These are phyloP conservation scores for Puma concolor DNA, from an alignment of 2,113 vertebrate genomes.

Conservation along the genomic window DNA sequence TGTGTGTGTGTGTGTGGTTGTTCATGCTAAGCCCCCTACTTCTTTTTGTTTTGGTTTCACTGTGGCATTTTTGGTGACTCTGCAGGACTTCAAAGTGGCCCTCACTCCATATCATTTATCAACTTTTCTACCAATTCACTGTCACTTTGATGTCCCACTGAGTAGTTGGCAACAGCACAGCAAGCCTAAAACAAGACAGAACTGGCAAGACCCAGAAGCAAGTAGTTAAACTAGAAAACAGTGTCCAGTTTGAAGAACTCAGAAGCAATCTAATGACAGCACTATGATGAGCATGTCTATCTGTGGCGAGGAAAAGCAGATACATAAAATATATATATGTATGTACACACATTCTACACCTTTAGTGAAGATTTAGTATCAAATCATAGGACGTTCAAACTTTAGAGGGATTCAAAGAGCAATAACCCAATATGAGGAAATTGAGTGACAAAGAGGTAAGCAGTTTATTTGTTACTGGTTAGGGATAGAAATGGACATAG, in stretches of 20 bases:
- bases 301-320: not conserved
- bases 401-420: not conserved
- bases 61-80: slow-evolving; percentile 62
- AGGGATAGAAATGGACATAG: too few relatives aligned
- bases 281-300: not conserved
- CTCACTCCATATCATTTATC: slow-evolving; percentile 58
- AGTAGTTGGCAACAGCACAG: slow-evolving; percentile 27
- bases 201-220: not conserved
- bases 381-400: not conserved
- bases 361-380: not conserved
- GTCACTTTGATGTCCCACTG: slow-evolving; percentile 47
- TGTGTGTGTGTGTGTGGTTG: too few relatives aligned
- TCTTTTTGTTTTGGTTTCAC: slow-evolving; percentile 46
- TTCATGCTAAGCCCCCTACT: not conserved
- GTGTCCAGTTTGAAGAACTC: not conserved
- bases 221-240: not conserved
- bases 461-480: not conserved
- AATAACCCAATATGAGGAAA: not conserved
- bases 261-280: not conserved
- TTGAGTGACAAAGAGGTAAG: not conserved
- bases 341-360: not conserved
- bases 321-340: not conserved
- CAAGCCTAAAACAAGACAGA: slow-evolving; percentile 47
- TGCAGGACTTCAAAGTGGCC: slow-evolving; percentile 69
- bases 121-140: slow-evolving; percentile 56